phyloP scores from a whole-genome alignment of 2,113 vertebrate species.

The Amblyornis subalaris region DNA sequence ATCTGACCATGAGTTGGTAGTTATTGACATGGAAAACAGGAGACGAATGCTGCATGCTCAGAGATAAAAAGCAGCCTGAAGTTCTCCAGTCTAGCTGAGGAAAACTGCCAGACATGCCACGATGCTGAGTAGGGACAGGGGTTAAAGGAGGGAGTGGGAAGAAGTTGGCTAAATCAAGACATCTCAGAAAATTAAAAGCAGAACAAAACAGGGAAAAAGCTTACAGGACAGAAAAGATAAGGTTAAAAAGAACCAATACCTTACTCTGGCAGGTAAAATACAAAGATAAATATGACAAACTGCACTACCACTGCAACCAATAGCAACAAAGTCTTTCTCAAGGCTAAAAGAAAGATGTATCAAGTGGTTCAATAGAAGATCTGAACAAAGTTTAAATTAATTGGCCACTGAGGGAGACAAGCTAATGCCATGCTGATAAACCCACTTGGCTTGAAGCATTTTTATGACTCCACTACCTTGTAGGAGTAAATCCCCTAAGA shows the following conservation, averaged over 20 bases:
- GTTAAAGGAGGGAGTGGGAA: background rate
- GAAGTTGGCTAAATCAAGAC: background rate
- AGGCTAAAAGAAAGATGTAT: background rate
- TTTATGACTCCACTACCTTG: background rate
- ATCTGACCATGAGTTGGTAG: fast-evolving
- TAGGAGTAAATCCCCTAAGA: background rate
- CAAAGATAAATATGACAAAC: background rate
- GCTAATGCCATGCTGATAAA: background rate
- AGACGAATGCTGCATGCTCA: background rate
- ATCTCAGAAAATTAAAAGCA: background rate
- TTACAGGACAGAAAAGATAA: background rate
- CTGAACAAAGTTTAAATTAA: background rate
- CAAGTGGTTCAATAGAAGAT: background rate
- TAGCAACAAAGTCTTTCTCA: background rate
- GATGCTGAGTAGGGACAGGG: background rate
- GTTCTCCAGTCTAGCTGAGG: background rate
- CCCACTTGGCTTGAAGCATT: background rate
- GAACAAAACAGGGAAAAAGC: background rate
- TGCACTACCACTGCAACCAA: background rate
- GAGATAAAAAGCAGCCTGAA: background rate
- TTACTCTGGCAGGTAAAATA: background rate
- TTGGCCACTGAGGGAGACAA: background rate
- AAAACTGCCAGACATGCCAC: background rate
- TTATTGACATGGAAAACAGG: background rate
- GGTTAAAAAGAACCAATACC: background rate